Base-by-base conservation (phyloP, 1,140 invertebrate genomes). In the Diploscapter pachys region DNA sequence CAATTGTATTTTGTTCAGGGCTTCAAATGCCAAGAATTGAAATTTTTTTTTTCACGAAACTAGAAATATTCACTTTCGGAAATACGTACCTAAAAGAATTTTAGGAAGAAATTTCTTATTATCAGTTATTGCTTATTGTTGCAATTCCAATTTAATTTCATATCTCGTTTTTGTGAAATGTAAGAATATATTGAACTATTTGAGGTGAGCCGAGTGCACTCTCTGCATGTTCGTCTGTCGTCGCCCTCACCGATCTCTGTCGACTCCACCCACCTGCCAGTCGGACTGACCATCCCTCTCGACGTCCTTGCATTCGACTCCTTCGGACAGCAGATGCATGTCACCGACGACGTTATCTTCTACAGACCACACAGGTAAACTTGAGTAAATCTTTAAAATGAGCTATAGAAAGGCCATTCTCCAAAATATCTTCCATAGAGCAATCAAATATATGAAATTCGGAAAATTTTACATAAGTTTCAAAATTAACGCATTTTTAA, bases 321-420 rank as follows among this genome's bases (percentile, higher is more conserved):
- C 8, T 31, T n/a, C 48, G 74, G 74, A 52, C 63, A 69, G 5
- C 54, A 52, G 11, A 56, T 76, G 5, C 5, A 54, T 61, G 56
- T 69, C 4, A 57, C 56, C 49, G 56, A 51, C 9, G 59, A 51
- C 11, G 63, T 8, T 61, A 4, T 76, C n/a, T 62, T 54, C 48
- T 76, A 71, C 59, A 54, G 74, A 71, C 74, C 74, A 3, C 74
- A 76, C 49, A 71, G 73, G 73, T 75, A 48, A 5, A 53, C 51
- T 8, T 53, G 56, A 5, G 5, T 4, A 59, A 5, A 71, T 2
- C 31, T 31, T 31, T 31, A 31, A 31, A 31, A 31, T 31, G 31
- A 31, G 31, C 1, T 31, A 13, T 5, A 13, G 63, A 6, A 48
- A 6, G n/a, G 6, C 2, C 9, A 13, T 8, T 9, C 8, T 5